Evolutionary conservation across 2,113 vertebrate species (phyloP).

Genomic region (Laterallus jamaicensis): DNA sequence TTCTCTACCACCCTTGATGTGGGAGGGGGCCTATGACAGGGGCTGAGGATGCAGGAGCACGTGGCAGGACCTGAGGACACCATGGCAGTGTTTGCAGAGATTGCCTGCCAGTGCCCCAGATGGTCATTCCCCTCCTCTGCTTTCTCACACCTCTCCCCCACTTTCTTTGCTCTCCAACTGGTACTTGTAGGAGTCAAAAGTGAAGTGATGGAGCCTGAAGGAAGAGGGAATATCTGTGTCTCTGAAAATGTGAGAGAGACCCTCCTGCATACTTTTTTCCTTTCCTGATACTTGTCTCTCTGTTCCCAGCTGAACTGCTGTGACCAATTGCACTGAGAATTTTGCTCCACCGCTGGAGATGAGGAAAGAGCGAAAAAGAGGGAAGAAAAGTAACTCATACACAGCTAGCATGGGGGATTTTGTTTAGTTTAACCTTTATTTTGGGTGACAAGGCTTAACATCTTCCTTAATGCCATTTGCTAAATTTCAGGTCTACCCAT

Average conservation of each 20-base stretch:
- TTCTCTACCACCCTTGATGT: background rate
- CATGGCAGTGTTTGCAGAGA: background rate
- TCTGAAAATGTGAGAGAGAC: background rate
- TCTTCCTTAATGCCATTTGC: background rate
- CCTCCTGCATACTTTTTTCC: background rate
- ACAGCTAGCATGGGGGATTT: background rate
- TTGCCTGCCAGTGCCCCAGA: background rate
- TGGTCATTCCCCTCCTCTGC: background rate
- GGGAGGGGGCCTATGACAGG: background rate
- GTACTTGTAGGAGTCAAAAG: conserved; percentile 3
- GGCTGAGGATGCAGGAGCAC: background rate
- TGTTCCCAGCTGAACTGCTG: background rate
- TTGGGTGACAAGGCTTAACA: background rate
- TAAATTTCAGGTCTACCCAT: background rate
- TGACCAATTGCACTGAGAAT: background rate
- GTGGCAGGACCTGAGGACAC: background rate
- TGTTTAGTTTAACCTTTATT: background rate
- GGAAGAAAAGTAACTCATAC: background rate
- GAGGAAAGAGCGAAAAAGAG: background rate
- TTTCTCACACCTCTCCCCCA: conserved; percentile 44
- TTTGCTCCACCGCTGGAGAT: background rate
- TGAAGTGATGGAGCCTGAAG: background rate
- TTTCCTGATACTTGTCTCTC: background rate
- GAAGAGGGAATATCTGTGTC: background rate
- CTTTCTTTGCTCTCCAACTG: background rate